A percentile compares a stretch with the other conserved stretches of the same genome.
These are phyloP conservation scores for Microvelia longipes DNA, from an alignment of 1,140 invertebrate species.

Conservation along the genomic window DNA sequence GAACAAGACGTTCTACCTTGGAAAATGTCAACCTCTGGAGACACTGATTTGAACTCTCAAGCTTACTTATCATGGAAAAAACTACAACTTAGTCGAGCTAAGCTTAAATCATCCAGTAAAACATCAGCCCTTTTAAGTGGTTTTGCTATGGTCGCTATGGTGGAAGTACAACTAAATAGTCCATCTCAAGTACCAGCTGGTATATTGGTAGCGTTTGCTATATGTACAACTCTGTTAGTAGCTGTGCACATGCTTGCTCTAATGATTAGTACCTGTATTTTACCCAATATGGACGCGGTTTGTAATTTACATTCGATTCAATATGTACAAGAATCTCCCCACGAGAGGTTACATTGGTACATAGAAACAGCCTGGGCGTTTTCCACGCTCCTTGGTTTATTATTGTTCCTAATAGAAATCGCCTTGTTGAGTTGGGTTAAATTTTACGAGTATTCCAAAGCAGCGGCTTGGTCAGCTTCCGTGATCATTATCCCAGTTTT, in stretches of 20 bases:
- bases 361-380: neutral
- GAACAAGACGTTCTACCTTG: too few relatives aligned
- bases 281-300: neutral
- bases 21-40: neutral
- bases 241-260: neutral
- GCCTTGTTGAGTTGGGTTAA: neutral
- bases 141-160: neutral
- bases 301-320: neutral
- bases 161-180: neutral
- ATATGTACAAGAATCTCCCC: neutral
- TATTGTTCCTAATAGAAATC: neutral
- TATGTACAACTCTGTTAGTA: neutral
- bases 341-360: neutral
- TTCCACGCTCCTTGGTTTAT: neutral
- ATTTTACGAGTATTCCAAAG: neutral
- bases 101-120: neutral
- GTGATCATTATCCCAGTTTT: neutral
- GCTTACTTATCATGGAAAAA: neutral
- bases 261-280: neutral
- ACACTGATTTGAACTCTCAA: neutral
- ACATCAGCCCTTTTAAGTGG: neutral
- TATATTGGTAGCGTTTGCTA: neutral
- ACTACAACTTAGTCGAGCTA: neutral
- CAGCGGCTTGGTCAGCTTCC: neutral
- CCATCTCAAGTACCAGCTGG: neutral